phyloP scores from a whole-genome alignment of 2,888 invertebrate species.

The Amiota communis region DNA sequence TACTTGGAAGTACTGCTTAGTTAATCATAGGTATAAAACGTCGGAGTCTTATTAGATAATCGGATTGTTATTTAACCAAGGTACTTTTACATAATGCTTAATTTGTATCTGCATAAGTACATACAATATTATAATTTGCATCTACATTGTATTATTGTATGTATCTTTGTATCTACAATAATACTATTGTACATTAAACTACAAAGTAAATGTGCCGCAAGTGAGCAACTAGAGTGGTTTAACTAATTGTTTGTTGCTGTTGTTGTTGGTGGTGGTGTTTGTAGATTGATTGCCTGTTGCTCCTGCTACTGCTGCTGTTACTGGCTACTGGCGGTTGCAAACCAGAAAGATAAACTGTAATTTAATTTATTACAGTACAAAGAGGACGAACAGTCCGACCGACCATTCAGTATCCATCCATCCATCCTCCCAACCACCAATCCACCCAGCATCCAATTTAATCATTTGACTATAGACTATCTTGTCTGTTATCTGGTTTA shows the following conservation, averaged over 20 bases:
- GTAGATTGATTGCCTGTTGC: not conserved
- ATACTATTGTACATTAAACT: too few relatives aligned
- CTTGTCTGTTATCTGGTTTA: too few relatives aligned
- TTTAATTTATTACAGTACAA: conserved; percentile 23
- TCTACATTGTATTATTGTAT: too few relatives aligned
- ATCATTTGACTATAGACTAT: conserved; percentile 3
- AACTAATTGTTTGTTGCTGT: conserved; percentile 8
- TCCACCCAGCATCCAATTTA: not conserved
- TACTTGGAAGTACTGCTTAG: too few relatives aligned
- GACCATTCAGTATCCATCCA: not conserved
- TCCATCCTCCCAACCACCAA: not conserved
- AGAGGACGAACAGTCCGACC: not conserved
- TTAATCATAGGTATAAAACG: too few relatives aligned
- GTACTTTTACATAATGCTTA: not conserved
- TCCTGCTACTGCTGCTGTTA: not conserved
- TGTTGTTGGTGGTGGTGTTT: not conserved
- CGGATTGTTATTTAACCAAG: not conserved
- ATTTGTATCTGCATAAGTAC: not conserved
- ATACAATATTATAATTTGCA: not conserved
- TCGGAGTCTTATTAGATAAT: too few relatives aligned
- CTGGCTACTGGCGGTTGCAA: not conserved
- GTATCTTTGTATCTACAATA: too few relatives aligned
- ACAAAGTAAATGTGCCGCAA: too few relatives aligned
- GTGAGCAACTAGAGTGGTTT: not conserved
- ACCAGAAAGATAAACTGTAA: conserved; percentile 18